These are phyloP conservation scores for Thripadectes ignobilis DNA, from an alignment of 2,797 vertebrate species.

Conservation along the genomic window DNA sequence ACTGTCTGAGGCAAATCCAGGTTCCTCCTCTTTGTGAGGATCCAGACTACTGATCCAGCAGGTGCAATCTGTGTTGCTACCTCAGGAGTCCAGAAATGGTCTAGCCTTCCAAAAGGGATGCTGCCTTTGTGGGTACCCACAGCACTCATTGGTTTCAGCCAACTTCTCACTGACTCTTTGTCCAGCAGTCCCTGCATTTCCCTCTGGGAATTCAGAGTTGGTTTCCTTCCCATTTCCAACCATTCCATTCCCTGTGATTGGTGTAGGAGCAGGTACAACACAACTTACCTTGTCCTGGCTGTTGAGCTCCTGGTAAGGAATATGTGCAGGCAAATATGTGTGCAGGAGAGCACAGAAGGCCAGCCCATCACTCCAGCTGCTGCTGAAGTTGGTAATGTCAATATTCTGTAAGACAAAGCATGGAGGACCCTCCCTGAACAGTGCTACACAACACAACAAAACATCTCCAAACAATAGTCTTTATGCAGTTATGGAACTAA, in stretches of 20 bases:
- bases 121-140: background rate
- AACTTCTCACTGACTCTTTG: background rate
- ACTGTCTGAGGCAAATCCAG: background rate
- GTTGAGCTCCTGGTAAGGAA: conserved; percentile 91
- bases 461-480: background rate
- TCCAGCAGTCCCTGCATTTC: background rate
- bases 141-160: background rate
- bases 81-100: background rate
- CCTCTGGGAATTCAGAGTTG: background rate
- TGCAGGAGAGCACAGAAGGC: conserved; percentile 91
- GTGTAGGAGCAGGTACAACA: background rate
- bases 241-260: background rate
- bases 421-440: background rate
- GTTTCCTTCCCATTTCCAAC: background rate
- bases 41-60: background rate
- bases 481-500: background rate
- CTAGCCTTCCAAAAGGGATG: background rate
- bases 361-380: conserved; percentile 92
- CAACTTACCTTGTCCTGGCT: conserved; percentile 88
- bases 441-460: background rate
- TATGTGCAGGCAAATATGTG: conserved; percentile 90
- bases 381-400: conserved; percentile 94
- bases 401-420: conserved; percentile 79
- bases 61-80: background rate
- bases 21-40: background rate